Base-by-base conservation (phyloP, 2,888 invertebrate genomes). In the Ryuthela nishihirai region DNA sequence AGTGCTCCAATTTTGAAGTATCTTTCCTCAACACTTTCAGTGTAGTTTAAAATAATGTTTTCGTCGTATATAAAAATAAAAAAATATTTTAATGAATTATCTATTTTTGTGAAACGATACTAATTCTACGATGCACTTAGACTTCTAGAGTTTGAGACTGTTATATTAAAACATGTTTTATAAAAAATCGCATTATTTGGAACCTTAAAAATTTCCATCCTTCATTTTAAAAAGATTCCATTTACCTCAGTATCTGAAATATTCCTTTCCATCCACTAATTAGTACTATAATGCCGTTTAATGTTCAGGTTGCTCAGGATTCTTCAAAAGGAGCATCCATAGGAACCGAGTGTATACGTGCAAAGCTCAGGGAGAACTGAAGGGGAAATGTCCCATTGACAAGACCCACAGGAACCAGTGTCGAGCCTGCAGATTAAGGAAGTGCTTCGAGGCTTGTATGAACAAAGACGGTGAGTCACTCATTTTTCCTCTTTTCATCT, bases 381-480 rank as follows among this genome's bases (percentile, higher is more conserved):
- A 91, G 76, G 94, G 93, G 52, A 83, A 88, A 60, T 97, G 95
- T 74, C 92, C 93, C 7, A 91, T 97, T 52, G 95, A 97, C 79
- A 95, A 95, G 79, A 94, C 94, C 0, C 94, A 94, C 74, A 80
- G 95, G 59, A 97, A 97, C 79, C 95, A 97, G 78, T 97, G 95
- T 77, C 81, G 97, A 62, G 94, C 95, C 66, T 97, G 95, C 76
- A 81, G 95, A 54, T 84, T 97, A 64, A 85, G 87, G 71, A 94
- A 94, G 79, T 97, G 95, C 76, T 94, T 95, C 75, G 87, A 90
- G 74, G 92, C 91, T 49, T 87, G 90, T 70, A 97, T 97, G 95
- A 95, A 97, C 77, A 93, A 92, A 79, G 94, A 97, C 77, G 95
- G 95, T 97, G 76, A 87, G 89, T 68, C n/a, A n/a, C n/a, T n/a